Base-by-base conservation (phyloP, 2,113 vertebrate genomes). In the Gallinago undulata region DNA sequence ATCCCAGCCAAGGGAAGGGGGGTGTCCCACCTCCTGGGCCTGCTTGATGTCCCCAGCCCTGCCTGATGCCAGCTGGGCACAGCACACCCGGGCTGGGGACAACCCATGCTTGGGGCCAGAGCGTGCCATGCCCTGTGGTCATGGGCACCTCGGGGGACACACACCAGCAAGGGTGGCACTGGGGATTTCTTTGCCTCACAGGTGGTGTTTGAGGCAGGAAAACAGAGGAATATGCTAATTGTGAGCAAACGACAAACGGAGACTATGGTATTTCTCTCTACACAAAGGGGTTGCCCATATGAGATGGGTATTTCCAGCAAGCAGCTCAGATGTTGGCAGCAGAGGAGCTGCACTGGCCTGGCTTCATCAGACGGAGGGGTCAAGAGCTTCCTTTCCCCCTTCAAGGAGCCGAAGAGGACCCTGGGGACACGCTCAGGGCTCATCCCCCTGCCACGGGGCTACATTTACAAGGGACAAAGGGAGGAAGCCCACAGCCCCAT, bases 1-100 rank as follows among this genome's bases (percentile, higher is more conserved):
- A 35, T 22, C 48, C 62, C 30, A 43, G 47, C 56, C 55, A 10
- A 18, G 35, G 25, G 6, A 48, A 57, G 19, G 10, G 59, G 16
- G 28, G 11, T 7, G 8, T 64, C 50, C 4, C 86, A 80, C 23
- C 33, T 55, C 56, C 74, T 5, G 22, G 14, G 13, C 22, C 30
- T 41, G 35, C 50, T 72, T 5, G 0, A 28, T 9, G 60, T 22
- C 53, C 45, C 47, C 78, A 64, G 48, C 13, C 13, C 35, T 7
- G 18, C 28, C 1, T 1, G 23, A 8, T 33, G n/a, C 23, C 8
- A 3, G 1, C 2, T 4, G 28, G 39, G 23, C 51, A 66, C 0
- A 4, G 8, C 9, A 33, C 0, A 3, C 17, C 43, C 3, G 15
- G 12, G 30, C 15, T 17, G 47, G 37, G 19, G 30, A 24, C 19